Evolutionary conservation across 2,797 vertebrate species (phyloP).

Genomic region (Sciaenops ocellatus): DNA sequence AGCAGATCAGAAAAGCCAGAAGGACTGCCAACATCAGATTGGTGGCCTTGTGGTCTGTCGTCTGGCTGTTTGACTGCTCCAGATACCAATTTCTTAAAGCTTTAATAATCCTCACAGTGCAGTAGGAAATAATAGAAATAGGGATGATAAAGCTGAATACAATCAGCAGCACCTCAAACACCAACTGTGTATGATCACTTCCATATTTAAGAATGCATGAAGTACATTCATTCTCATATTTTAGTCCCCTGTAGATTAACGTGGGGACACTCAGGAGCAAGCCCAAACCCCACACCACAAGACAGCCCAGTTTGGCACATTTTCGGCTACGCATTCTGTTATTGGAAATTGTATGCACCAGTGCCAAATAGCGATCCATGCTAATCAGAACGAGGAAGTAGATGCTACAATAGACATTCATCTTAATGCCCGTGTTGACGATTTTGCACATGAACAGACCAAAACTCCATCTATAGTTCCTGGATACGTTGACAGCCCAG

Average conservation of each 20-base stretch:
- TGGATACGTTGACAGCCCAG: conserved; percentile 82
- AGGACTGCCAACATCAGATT: conserved; percentile 82
- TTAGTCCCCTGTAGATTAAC: conserved; percentile 70
- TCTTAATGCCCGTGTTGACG: conserved; percentile 67
- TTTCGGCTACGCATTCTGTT: conserved; percentile 56
- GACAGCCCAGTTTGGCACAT: conserved; percentile 81
- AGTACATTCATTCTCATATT: not conserved
- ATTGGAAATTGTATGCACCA: conserved; percentile 81
- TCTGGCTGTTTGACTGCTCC: conserved; percentile 26
- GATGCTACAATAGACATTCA: conserved; percentile 87
- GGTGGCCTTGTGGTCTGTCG: conserved; percentile 76
- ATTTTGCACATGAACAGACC: conserved; percentile 76
- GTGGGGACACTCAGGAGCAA: conserved; percentile 80
- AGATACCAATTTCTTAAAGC: conserved; percentile 66
- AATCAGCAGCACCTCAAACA: conserved; percentile 41
- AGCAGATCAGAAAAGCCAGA: conserved; percentile 87
- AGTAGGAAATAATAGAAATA: conserved; percentile 78
- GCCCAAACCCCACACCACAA: conserved; percentile 81
- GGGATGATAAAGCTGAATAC: conserved; percentile 83
- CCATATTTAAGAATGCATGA: too few species aligned
- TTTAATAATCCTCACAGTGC: conserved; percentile 82
- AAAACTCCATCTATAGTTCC: conserved; percentile 82
- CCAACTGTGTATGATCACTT: fast-evolving
- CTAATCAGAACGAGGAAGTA: conserved; percentile 88
- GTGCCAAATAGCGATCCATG: conserved; percentile 80